These are phyloP conservation scores for Anarrhichthys ocellatus DNA, from an alignment of 2,113 vertebrate species.

Conservation along the genomic window DNA sequence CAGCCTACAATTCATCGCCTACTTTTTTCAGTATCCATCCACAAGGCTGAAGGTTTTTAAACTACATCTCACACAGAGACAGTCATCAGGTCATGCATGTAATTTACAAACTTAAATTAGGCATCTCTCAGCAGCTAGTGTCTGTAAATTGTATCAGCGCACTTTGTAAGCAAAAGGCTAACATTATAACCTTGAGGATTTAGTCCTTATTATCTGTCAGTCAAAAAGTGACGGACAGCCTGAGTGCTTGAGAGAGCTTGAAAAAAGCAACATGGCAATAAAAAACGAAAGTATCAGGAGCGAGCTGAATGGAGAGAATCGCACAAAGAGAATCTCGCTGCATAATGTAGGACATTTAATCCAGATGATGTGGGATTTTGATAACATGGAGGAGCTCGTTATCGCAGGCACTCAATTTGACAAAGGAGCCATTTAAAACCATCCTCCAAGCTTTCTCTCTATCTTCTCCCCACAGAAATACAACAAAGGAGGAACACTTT, in stretches of 20 bases:
- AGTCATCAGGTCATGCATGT: conserved; percentile 45
- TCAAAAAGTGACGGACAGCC: conserved; percentile 42
- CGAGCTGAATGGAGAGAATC: conserved; percentile 71
- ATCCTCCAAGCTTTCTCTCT: conserved; percentile 83
- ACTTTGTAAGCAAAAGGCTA: conserved; percentile 44
- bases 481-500: conserved; percentile 75
- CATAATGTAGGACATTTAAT: conserved; percentile 94
- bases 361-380: conserved; percentile 88
- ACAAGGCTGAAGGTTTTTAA: conserved; percentile 27
- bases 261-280: conserved; percentile 73
- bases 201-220: conserved; percentile 37
- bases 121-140: conserved; percentile 48
- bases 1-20: conserved; percentile 53
- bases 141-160: conserved; percentile 44
- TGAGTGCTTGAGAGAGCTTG: conserved; percentile 60
- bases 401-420: conserved; percentile 91
- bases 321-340: conserved; percentile 64
- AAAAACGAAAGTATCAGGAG: conserved; percentile 72
- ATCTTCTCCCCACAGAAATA: conserved; percentile 82
- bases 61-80: conserved; percentile 8
- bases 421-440: conserved; percentile 88
- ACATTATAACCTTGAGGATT: conserved; percentile 53
- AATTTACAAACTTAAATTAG: conserved; percentile 73
- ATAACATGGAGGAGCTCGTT: conserved; percentile 88
- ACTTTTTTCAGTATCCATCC: conserved; percentile 47